These are phyloP conservation scores for Nymphicus hollandicus DNA, from an alignment of 2,113 vertebrate genomes.

Conservation along the genomic window DNA sequence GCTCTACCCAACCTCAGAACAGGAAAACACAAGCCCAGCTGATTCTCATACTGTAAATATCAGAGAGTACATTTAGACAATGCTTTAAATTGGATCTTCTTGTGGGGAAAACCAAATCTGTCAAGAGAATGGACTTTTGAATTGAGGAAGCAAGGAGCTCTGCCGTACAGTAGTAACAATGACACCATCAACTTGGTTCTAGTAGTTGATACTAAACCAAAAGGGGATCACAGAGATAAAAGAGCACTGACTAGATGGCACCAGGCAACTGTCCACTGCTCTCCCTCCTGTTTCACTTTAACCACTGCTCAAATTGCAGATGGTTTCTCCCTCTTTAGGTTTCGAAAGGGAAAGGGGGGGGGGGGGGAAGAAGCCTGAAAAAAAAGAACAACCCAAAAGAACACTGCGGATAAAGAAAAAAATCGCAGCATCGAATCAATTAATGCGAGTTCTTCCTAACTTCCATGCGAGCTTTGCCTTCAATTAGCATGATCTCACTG, in stretches of 20 bases:
- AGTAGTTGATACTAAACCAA: background rate
- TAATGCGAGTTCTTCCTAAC: slow-evolving; percentile 64
- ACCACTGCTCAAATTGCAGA: background rate
- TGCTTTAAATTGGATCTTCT: background rate
- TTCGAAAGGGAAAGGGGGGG: background rate
- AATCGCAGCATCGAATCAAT: slow-evolving; percentile 71
- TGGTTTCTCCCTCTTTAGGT: background rate
- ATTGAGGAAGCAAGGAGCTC: slow-evolving; percentile 27
- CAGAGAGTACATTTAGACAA: background rate
- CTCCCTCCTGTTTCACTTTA: background rate
- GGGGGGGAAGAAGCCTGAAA: background rate
- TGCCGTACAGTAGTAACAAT: background rate
- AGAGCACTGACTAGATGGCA: background rate
- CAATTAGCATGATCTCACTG: slow-evolving; percentile 76
- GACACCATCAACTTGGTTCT: slow-evolving; percentile 1
- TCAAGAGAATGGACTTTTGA: background rate
- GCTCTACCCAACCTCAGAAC: background rate
- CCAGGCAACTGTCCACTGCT: background rate
- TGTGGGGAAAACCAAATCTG: slow-evolving; percentile 20
- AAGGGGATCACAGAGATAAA: background rate
- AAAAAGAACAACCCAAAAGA: background rate
- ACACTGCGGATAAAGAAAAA: slow-evolving; percentile 29
- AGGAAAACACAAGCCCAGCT: background rate
- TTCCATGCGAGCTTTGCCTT: slow-evolving; percentile 72
- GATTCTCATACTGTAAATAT: background rate